These are phyloP conservation scores for Sciurus carolinensis DNA, from an alignment of 2,797 vertebrate genomes.

Conservation along the genomic window DNA sequence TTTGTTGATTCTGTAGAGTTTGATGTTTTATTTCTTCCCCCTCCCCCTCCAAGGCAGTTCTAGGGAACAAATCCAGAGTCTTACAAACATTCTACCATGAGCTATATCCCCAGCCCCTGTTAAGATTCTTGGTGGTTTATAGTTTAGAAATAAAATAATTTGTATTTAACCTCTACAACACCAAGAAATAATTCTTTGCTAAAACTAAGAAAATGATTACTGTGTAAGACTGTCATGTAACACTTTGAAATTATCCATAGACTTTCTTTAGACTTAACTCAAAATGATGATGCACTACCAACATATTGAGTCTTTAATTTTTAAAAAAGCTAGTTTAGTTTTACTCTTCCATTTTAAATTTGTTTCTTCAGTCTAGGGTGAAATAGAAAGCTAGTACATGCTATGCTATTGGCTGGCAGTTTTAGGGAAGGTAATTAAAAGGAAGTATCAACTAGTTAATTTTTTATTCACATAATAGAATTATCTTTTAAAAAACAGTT, in stretches of 20 bases:
- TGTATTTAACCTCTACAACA: background rate
- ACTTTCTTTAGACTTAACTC: conserved; percentile 57
- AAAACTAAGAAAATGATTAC: conserved; percentile 57
- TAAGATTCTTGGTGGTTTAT: conserved; percentile 61
- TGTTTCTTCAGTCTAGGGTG: conserved; percentile 44
- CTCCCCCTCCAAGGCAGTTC: too few relatives aligned
- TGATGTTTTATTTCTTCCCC: background rate
- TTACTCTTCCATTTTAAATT: conserved; percentile 67
- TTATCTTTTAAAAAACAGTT: background rate
- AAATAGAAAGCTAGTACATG: conserved; percentile 45
- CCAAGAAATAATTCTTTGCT: conserved; percentile 37
- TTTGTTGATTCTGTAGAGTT: conserved; percentile 50
- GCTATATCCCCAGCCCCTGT: background rate
- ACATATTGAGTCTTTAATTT: conserved; percentile 59
- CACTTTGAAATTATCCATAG: background rate
- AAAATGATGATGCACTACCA: conserved; percentile 31
- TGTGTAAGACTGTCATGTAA: conserved; percentile 47
- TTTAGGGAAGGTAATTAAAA: conserved; percentile 33
- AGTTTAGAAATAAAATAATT: conserved; percentile 49
- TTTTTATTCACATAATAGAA: conserved; percentile 57
- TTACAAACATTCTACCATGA: too few relatives aligned
- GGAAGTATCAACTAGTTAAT: conserved; percentile 39
- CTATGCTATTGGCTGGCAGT: conserved; percentile 12
- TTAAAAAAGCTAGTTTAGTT: conserved; percentile 65
- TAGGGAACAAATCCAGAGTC: too few relatives aligned